Percentiles rank a stretch among this genome's conserved stretches.
phyloP scores from a whole-genome alignment of 2,888 invertebrate species.

The Acrobasis repandana region DNA sequence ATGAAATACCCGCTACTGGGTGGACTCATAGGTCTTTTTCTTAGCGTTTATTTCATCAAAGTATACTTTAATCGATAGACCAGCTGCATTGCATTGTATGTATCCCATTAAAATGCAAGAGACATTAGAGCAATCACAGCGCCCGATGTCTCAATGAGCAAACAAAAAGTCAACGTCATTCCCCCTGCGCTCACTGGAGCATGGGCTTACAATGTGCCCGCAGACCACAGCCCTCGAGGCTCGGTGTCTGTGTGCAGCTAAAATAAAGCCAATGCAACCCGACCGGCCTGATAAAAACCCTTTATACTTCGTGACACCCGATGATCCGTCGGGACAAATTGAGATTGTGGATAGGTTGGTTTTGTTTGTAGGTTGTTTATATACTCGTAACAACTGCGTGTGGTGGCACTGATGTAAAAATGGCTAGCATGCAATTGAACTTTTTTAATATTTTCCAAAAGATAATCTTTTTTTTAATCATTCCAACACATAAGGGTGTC shows the following conservation, averaged over 20 bases:
- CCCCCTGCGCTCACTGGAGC: constrained; percentile 51
- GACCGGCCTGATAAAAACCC: constrained; percentile 35
- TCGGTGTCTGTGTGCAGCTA: constrained; percentile 27
- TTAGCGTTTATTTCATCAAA: no score
- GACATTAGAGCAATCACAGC: constrained; percentile 29
- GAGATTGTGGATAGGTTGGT: constrained; percentile 16
- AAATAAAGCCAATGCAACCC: constrained; percentile 39
- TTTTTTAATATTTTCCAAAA: no score
- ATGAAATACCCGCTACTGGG: no score
- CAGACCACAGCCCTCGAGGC: constrained; percentile 57
- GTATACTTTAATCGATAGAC: background rate
- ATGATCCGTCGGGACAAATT: constrained; percentile 22
- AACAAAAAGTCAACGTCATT: constrained; percentile 58
- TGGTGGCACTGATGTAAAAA: no score
- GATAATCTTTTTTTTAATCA: no score
- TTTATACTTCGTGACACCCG: constrained; percentile 34
- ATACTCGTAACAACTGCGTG: no score
- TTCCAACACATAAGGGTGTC: no score
- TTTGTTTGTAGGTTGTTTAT: background rate
- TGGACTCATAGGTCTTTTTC: no score
- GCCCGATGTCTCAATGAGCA: constrained; percentile 45
- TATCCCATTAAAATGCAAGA: constrained; percentile 1
- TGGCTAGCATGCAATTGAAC: background rate
- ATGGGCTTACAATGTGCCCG: constrained; percentile 67
- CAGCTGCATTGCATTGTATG: background rate